phyloP scores from a whole-genome alignment of 2,888 invertebrate species.

The Octonoba sinensis region DNA sequence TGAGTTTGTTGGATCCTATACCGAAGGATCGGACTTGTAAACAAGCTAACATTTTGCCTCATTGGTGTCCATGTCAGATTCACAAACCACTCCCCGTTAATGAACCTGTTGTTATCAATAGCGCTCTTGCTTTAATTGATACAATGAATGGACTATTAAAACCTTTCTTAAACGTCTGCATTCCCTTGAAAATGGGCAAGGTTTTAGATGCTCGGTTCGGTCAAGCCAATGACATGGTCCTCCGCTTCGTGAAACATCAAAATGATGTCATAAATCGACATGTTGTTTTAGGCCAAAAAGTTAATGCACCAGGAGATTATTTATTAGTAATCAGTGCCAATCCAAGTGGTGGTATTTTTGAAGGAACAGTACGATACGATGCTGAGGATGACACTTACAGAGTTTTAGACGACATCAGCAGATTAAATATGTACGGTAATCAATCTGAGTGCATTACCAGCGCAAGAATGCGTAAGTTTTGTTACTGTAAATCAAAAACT shows the following conservation, averaged over 20 bases:
- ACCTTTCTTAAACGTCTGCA: constrained; percentile 38
- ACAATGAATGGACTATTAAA: constrained; percentile 51
- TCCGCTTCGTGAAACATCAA: constrained; percentile 57
- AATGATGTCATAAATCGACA: constrained; percentile 63
- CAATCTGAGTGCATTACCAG: constrained; percentile 71
- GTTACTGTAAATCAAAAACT: constrained; percentile 69
- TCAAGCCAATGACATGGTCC: constrained; percentile 61
- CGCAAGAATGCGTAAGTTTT: constrained; percentile 69
- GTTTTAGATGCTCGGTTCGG: constrained; percentile 59
- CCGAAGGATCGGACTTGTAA: constrained; percentile 70
- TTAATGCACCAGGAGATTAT: constrained; percentile 72
- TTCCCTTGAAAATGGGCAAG: constrained; percentile 31
- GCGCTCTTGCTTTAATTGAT: constrained; percentile 57
- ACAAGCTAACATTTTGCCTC: constrained; percentile 70
- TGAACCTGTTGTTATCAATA: constrained; percentile 39
- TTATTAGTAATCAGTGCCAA: constrained; percentile 77
- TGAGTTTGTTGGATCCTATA: constrained; percentile 70
- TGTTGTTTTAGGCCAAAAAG: constrained; percentile 53
- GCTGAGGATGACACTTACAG: constrained; percentile 62
- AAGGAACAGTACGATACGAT: constrained; percentile 80
- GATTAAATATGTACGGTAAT: constrained; percentile 71
- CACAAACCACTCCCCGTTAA: constrained; percentile 44
- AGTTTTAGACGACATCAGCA: constrained; percentile 77
- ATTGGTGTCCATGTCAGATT: constrained; percentile 70
- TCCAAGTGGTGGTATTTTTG: constrained; percentile 83